These are phyloP conservation scores for Liposcelis brunnea DNA, from an alignment of 2,888 invertebrate genomes.

Conservation along the genomic window DNA sequence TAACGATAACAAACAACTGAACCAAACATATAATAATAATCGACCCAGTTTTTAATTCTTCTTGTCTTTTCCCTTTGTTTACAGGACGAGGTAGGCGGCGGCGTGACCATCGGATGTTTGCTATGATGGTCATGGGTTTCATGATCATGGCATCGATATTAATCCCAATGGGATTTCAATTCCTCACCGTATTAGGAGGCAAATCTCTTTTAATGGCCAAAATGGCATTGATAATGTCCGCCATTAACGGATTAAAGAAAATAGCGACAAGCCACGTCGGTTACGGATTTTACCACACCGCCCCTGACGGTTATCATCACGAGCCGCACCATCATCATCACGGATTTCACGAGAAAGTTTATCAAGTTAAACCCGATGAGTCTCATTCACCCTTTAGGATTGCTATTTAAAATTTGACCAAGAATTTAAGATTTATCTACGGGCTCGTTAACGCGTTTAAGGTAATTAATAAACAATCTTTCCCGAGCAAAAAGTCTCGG, in stretches of 20 bases:
- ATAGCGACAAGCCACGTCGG: conserved; percentile 7
- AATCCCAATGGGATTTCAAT: conserved; percentile 6
- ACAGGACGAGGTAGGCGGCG: conserved; percentile 1
- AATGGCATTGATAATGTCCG: conserved; percentile 7
- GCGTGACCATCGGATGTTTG: conserved; percentile 4
- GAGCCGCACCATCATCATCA: background rate
- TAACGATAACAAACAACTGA: too few relatives aligned
- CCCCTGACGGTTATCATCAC: conserved; percentile 1
- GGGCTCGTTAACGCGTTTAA: too few relatives aligned
- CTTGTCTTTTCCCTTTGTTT: background rate
- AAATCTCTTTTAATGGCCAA: conserved; percentile 8
- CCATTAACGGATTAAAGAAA: conserved; percentile 7
- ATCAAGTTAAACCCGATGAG: too few relatives aligned
- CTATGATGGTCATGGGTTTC: conserved; percentile 8
- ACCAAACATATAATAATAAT: too few relatives aligned
- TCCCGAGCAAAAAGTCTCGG: too few relatives aligned
- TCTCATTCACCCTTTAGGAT: too few relatives aligned
- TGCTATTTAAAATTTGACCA: too few relatives aligned
- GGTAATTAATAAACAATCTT: too few relatives aligned
- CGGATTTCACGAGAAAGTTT: too few relatives aligned
- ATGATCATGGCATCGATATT: conserved; percentile 6
- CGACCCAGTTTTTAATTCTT: background rate
- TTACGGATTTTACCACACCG: conserved; percentile 7
- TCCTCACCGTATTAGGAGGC: conserved; percentile 5
- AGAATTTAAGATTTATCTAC: too few relatives aligned